These are phyloP conservation scores for Hermaeophaga mercurialis DNA, from an alignment of 2,888 invertebrate genomes.

Conservation along the genomic window DNA sequence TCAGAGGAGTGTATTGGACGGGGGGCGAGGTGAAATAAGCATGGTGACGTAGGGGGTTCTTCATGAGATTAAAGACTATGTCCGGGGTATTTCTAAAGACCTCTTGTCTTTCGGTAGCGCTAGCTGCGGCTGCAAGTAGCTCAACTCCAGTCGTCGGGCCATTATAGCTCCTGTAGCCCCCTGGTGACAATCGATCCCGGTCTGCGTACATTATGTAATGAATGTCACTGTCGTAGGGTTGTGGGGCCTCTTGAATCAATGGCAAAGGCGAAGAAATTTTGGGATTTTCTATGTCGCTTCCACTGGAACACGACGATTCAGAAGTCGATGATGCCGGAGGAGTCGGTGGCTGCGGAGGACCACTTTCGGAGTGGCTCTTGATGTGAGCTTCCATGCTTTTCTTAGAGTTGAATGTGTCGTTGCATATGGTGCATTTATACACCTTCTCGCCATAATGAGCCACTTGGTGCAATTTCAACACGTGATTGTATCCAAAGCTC, in stretches of 20 bases:
- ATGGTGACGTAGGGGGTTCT: slow-evolving; percentile 47
- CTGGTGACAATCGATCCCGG: slow-evolving; percentile 46
- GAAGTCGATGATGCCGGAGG: slow-evolving; percentile 43
- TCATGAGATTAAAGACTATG: slow-evolving; percentile 53
- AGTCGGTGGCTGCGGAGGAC: slow-evolving; percentile 58
- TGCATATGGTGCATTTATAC: slow-evolving; percentile 90
- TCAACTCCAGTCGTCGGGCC: slow-evolving; percentile 51
- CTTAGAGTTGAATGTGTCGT: slow-evolving; percentile 88
- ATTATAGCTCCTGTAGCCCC: slow-evolving; percentile 39
- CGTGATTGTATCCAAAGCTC: slow-evolving; percentile 90
- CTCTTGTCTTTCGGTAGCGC: slow-evolving; percentile 55
- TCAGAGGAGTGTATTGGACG: slow-evolving; percentile 51
- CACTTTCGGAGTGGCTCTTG: slow-evolving; percentile 71
- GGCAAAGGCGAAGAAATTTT: slow-evolving; percentile 42
- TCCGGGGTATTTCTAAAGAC: slow-evolving; percentile 42
- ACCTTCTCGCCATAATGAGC: slow-evolving; percentile 92
- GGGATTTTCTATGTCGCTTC: slow-evolving; percentile 61
- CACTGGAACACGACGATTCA: slow-evolving; percentile 42
- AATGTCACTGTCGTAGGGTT: slow-evolving; percentile 52
- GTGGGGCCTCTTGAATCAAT: slow-evolving; percentile 38
- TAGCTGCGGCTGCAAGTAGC: slow-evolving; percentile 57
- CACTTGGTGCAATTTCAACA: slow-evolving; percentile 81
- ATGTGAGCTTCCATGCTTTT: slow-evolving; percentile 91
- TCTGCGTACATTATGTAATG: slow-evolving; percentile 47
- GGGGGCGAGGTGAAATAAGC: slow-evolving; percentile 50